Percentiles rank a stretch among this genome's conserved stretches.
Evolutionary conservation across 2,888 invertebrate species (phyloP).

Genomic region (Sylvicola cinctus): DNA sequence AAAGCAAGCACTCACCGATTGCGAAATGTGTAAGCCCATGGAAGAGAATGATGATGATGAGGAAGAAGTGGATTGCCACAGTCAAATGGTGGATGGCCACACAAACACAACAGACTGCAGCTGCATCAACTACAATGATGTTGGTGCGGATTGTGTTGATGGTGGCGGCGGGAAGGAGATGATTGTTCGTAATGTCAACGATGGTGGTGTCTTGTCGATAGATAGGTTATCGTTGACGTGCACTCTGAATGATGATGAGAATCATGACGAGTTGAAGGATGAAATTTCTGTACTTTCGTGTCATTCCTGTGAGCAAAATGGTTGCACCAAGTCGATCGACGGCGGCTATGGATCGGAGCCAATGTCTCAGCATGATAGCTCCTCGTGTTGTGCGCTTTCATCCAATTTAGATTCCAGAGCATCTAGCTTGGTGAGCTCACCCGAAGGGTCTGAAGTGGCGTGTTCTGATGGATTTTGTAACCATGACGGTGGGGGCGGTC

Average conservation of each 20-base stretch:
- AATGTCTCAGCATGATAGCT: conserved; percentile 42
- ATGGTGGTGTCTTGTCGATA: conserved; percentile 25
- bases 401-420: conserved; percentile 36
- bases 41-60: conserved; percentile 21
- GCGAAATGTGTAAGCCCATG: conserved; percentile 10
- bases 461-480: conserved; percentile 79
- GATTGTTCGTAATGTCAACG: no score
- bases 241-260: neutral
- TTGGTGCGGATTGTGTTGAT: neutral
- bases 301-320: conserved; percentile 30
- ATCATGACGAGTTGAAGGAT: conserved; percentile 2
- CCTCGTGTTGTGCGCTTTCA: conserved; percentile 12
- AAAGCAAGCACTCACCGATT: conserved; percentile 15
- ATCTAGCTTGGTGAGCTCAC: conserved; percentile 64
- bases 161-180: no score
- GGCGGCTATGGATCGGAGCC: conserved; percentile 72
- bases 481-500: conserved; percentile 28
- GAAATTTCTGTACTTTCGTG: conserved; percentile 19
- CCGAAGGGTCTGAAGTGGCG: conserved; percentile 77
- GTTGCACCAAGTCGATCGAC: conserved; percentile 43
- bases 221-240: neutral
- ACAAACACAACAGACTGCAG: neutral
- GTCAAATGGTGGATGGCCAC: conserved; percentile 22
- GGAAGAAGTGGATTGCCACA: conserved; percentile 19
- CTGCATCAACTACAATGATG: neutral